Percentiles rank a stretch among this genome's conserved stretches.
These are phyloP conservation scores for Tragulus kanchil DNA, from an alignment of 2,113 vertebrate species.

Conservation along the genomic window DNA sequence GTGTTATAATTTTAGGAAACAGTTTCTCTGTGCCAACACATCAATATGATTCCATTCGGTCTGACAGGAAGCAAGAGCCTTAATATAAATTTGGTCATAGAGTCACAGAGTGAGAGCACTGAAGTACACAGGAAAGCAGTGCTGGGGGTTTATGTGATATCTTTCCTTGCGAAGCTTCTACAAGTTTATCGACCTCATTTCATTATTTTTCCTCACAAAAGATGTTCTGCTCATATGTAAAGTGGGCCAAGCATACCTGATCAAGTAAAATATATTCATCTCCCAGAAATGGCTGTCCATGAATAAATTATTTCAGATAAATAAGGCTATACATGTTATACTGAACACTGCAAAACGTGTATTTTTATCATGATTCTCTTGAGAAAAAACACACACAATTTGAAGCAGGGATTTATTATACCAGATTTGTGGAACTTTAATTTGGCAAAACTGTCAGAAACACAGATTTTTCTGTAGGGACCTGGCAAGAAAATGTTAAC, in stretches of 20 bases:
- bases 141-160: background rate
- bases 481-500: constrained; percentile 83
- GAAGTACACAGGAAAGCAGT: constrained; percentile 61
- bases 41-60: constrained; percentile 64
- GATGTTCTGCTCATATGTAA: constrained; percentile 70
- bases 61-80: constrained; percentile 44
- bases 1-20: constrained; percentile 60
- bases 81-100: constrained; percentile 36
- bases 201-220: constrained; percentile 60
- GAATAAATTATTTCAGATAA: constrained; percentile 81
- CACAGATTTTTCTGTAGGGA: constrained; percentile 75
- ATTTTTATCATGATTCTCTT: constrained; percentile 78
- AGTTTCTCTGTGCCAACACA: constrained; percentile 12
- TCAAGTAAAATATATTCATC: constrained; percentile 69
- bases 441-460: constrained; percentile 85
- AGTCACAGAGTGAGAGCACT: constrained; percentile 57
- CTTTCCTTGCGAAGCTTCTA: constrained; percentile 33
- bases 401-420: constrained; percentile 77
- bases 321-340: constrained; percentile 76
- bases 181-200: constrained; percentile 48
- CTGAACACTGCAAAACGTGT: constrained; percentile 67
- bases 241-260: constrained; percentile 38
- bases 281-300: constrained; percentile 71
- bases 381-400: constrained; percentile 76
- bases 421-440: constrained; percentile 78